Percentiles rank a stretch among this genome's conserved stretches.
Evolutionary conservation across 2,888 invertebrate genomes (phyloP).

Genomic region (Rugalucina vietnamica): DNA sequence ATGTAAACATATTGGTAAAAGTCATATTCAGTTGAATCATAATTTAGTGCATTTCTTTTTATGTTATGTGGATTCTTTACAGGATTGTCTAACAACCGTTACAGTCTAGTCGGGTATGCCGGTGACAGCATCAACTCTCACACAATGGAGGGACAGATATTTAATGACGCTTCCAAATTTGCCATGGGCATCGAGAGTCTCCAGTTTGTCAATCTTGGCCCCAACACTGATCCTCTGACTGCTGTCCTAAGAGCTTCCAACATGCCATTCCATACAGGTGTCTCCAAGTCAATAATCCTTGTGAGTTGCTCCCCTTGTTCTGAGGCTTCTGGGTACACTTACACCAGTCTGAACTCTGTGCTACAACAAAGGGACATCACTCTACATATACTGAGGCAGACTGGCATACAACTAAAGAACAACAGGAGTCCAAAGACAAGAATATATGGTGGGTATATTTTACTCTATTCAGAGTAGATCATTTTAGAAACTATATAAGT

Average conservation of each 20-base stretch:
- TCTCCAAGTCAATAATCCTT: slow-evolving; percentile 92
- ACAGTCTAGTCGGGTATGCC: slow-evolving; percentile 90
- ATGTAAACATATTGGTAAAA: too few relatives aligned
- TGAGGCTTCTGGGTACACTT: slow-evolving; percentile 83
- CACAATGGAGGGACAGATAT: slow-evolving; percentile 84
- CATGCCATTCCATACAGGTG: slow-evolving; percentile 92
- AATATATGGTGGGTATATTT: slow-evolving; percentile 86
- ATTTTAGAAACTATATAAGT: too few relatives aligned
- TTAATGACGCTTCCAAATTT: slow-evolving; percentile 73
- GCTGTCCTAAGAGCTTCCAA: slow-evolving; percentile 88
- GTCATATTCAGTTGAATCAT: too few relatives aligned
- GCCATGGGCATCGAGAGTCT: slow-evolving; percentile 72
- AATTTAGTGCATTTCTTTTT: too few relatives aligned
- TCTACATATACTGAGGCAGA: slow-evolving; percentile 73
- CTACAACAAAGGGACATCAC: slow-evolving; percentile 66
- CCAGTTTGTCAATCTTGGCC: slow-evolving; percentile 57
- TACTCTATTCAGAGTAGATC: too few relatives aligned
- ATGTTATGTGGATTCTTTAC: too few relatives aligned
- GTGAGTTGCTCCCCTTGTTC: slow-evolving; percentile 87
- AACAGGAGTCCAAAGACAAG: slow-evolving; percentile 86
- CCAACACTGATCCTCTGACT: slow-evolving; percentile 81
- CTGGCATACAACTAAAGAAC: slow-evolving; percentile 64
- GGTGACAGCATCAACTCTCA: slow-evolving; percentile 90
- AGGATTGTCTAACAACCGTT: slow-evolving; percentile 86
- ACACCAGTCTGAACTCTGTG: slow-evolving; percentile 39